A percentile compares a stretch with the other conserved stretches of the same genome.
These are phyloP conservation scores for Habrosyne pyritoides DNA, from an alignment of 2,888 invertebrate genomes.

Conservation along the genomic window DNA sequence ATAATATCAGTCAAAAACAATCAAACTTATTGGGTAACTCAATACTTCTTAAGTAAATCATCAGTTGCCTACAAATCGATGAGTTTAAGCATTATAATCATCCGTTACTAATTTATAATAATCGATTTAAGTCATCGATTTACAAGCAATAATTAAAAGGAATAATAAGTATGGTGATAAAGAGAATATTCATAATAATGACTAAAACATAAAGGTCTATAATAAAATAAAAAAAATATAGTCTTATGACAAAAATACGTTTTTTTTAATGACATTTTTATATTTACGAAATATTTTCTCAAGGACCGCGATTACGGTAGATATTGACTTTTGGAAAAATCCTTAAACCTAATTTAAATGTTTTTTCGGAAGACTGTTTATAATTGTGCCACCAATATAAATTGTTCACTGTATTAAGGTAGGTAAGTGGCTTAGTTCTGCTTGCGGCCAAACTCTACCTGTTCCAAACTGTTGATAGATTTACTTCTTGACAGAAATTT, in stretches of 20 bases:
- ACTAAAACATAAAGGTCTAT: background rate
- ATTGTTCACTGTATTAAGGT: no score
- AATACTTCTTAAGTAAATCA: constrained; percentile 28
- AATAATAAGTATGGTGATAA: background rate
- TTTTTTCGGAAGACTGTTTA: no score
- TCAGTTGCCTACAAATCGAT: background rate
- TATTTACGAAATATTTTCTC: background rate
- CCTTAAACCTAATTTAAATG: no score
- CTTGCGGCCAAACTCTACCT: no score
- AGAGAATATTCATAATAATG: background rate
- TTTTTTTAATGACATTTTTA: background rate
- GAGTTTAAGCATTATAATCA: background rate
- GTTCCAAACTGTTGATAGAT: no score
- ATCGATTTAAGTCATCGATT: background rate
- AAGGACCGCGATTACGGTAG: no score
- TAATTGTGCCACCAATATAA: no score
- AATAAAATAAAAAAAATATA: background rate
- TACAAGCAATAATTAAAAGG: background rate
- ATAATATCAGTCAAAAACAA: constrained; percentile 65
- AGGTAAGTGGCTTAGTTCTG: no score
- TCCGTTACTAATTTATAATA: background rate
- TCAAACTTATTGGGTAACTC: constrained; percentile 56
- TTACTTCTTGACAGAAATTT: no score
- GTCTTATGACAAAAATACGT: background rate
- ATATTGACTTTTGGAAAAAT: no score